Evolutionary conservation across 2,888 invertebrate genomes (phyloP).

Genomic region (Drosophila yooni): DNA sequence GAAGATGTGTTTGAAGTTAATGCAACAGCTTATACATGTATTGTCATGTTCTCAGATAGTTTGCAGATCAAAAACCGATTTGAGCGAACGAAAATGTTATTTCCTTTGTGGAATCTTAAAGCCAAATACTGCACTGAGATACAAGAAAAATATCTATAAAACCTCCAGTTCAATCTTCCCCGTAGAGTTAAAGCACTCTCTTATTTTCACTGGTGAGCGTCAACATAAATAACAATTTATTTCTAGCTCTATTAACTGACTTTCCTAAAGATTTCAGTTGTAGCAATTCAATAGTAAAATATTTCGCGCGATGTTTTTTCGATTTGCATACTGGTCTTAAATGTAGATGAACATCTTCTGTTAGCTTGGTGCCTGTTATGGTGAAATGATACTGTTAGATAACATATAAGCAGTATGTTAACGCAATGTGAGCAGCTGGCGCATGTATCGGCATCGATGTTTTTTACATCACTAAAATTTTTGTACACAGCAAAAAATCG

Average conservation of each 20-base stretch:
- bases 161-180: not conserved
- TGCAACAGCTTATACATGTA: not conserved
- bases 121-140: not conserved
- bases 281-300: not conserved
- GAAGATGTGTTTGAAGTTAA: not conserved
- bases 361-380: not conserved
- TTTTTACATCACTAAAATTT: constrained; percentile 55
- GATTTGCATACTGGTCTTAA: not conserved
- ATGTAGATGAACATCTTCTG: not conserved
- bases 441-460: constrained; percentile 30
- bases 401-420: constrained; percentile 18
- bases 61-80: not conserved
- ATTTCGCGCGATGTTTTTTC: not conserved
- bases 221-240: not conserved
- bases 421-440: constrained; percentile 24
- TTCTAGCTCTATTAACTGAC: not conserved
- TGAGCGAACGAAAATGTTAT: not conserved
- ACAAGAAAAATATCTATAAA: not conserved
- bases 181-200: not conserved
- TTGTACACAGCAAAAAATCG: constrained; percentile 74
- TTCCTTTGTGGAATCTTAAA: not conserved
- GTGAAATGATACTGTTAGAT: constrained; percentile 17
- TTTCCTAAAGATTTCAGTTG: not conserved
- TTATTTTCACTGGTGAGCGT: not conserved
- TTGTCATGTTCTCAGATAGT: not conserved